Evolutionary conservation across 2,797 vertebrate genomes (phyloP).

Genomic region (Manis pentadactyla): DNA sequence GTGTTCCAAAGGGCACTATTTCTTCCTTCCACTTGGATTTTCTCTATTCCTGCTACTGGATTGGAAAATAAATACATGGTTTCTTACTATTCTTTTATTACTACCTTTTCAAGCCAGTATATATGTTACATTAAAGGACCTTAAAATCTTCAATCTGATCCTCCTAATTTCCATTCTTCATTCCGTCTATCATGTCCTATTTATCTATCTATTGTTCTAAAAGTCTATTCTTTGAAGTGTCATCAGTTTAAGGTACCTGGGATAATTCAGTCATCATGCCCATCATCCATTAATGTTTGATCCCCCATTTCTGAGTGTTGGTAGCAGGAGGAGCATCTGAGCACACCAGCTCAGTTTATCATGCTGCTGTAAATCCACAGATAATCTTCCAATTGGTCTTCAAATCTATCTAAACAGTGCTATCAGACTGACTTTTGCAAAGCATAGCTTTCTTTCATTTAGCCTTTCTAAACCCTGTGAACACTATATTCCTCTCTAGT

Average conservation of each 20-base stretch:
- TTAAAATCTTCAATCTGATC: not conserved
- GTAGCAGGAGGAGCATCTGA: not conserved
- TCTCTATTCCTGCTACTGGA: not conserved
- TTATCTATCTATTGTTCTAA: too few species aligned
- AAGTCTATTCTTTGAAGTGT: too few species aligned
- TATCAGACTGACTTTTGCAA: constrained; percentile 15
- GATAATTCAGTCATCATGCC: not conserved
- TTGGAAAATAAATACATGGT: not conserved
- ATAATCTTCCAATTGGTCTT: not conserved
- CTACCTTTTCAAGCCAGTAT: not conserved
- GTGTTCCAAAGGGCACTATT: not conserved
- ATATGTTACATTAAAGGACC: not conserved
- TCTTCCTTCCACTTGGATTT: not conserved
- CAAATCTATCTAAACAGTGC: not conserved
- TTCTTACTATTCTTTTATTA: not conserved
- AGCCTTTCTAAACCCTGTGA: not conserved
- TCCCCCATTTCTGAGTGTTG: not conserved
- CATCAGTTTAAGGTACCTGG: too few species aligned
- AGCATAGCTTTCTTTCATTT: not conserved
- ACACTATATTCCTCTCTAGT: not conserved
- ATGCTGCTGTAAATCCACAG: not conserved
- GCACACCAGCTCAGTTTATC: not conserved
- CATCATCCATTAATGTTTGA: not conserved
- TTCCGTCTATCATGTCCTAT: not conserved
- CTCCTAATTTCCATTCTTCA: not conserved